Base-by-base conservation (phyloP, 2,888 invertebrate genomes). In the Stegophylla sp. region DNA sequence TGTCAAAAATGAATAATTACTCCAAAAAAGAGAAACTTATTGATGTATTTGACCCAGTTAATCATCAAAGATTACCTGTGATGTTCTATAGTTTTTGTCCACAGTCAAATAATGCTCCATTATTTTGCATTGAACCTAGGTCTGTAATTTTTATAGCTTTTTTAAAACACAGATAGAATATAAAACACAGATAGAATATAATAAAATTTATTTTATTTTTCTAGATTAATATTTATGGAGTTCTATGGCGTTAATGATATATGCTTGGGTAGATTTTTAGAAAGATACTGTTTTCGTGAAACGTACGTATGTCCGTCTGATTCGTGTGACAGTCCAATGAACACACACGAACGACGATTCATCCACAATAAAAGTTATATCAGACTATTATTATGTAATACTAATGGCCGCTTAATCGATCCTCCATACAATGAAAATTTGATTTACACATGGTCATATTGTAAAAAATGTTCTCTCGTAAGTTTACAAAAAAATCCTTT, bases 231-330 rank as follows among this genome's bases (percentile, higher is more conserved):
- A 0, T 91, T 91, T 79, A 98, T 99, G 96, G 94, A 95, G 85
- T 94, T 97, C 88, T 99, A 99, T 87, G 96, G 96, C 0, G 90
- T 92, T 28, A 95, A 97, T 86, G 99, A 99, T 87, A 96, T 98
- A 84, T 94, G 97, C 1, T 88, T 99, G 64, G 98, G 98, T 51
- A 93, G 93, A 83, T 99, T 98, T 86, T 88, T 99, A 64, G 94
- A 97, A 86, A 91, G 93, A 82, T 97, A 97, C 86, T 98, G 97
- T 86, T 94, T 97, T 86, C 92, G 94, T 82, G 89, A 91, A 10
- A 91, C 92, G 1, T 96, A 95, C 86, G 91, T 91, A 82, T 98
- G 98, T 85, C 93, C 94, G 0, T 92, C 92, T 3, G 89, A 90
- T 82, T 89, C 90, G 13, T 97, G 97, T 86, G 92, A 91, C 82